Base-by-base conservation (phyloP, 2,797 vertebrate genomes). In the Poeciliopsis infans region DNA sequence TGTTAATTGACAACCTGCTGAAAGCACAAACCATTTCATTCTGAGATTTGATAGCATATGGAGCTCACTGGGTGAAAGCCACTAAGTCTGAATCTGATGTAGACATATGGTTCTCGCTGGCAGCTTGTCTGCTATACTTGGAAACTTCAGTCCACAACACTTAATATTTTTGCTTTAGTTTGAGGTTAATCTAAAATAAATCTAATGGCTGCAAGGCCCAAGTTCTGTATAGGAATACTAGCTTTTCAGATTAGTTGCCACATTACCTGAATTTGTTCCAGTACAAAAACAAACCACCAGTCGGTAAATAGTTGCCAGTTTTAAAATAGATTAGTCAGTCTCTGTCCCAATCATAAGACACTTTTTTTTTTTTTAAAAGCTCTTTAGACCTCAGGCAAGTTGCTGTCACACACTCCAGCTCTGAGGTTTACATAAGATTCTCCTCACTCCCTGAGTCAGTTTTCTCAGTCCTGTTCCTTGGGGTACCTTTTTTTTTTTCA, bases 1-100 rank as follows among this genome's bases (percentile, higher is more conserved):
- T 71, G 43, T 69, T 69, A 69, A 69, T 69, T 69, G 66, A 69
- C 66, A 69, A 74, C 61, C 75, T 70, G 51, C 39, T 71, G 49
- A 43, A 45, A 6, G 7, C 5, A 4, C 25, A 75, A 57, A 59
- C 41, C 4, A 41, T 2, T 59, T 75, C 39, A 45, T 11, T 74
- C 15, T 59, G 53, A 59, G 39, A 31, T 45, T 75, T 59, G 18
- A 57, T 59, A 15, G 39, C 66, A 69, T 69, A 69, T 69, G 66
- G 66, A 69, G 39, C 66, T 43, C 2, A 25, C 66, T 69, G 39
- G 66, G 23, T 43, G 66, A 69, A 69, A n/a, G 66, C 66, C 39
- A 23, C 33, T 0, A 23, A 25, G 36, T 69, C 66, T 69, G 66
- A 23, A 41, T 69, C 23, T 69, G 39, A 43, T 69, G 36, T 68